Base-by-base conservation (phyloP, 2,888 invertebrate species). In the Mystacides longicornis region DNA sequence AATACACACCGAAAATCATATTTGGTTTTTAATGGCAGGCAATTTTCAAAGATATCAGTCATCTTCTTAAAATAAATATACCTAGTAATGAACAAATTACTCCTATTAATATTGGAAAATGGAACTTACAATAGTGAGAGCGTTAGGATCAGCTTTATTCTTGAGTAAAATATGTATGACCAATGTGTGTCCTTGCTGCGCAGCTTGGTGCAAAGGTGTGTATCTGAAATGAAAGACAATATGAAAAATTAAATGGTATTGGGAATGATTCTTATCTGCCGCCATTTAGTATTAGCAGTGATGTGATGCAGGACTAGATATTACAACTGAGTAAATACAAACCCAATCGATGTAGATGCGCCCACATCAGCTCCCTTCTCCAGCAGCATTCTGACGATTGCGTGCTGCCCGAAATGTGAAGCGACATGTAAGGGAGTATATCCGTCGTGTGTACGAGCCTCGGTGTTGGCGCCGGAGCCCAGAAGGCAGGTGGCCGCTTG, bases 381-480 rank as follows among this genome's bases (percentile, higher is more conserved):
- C 48, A 98, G 77, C 54, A 99, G 79, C 69, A 92, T 88, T 56
- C 89, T 82, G 14, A 97, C 92, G 81, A 95, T 92, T 60, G 90
- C 89, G 53, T 89, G 82, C 73, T 95, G 96, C 0, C 97, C 98
- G 72, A 96, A 95, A 69, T 99, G 98, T 52, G 94, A 93, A 3
- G 98, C 96, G 9, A 97, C 91, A 72, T 99, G 98, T 46, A 99
- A 80, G 0, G 98, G 95, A 1, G 96, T 92, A 77, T 96, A 94
- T 0, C 97, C 97, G 63, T 93, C 86, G 62, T 87, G 84, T 0
- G 89, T 89, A 55, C 82, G 79, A 1, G 85, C 82, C 59, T 83
- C 83, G 59, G 87, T 82, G 31, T 81, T 81, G 0, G 91, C 92
- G 14, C 87, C 86, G 61, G 89, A 85, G 51, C 86, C 83, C 43